phyloP scores from a whole-genome alignment of 2,888 invertebrate species.

The Enchytraeus crypticus region DNA sequence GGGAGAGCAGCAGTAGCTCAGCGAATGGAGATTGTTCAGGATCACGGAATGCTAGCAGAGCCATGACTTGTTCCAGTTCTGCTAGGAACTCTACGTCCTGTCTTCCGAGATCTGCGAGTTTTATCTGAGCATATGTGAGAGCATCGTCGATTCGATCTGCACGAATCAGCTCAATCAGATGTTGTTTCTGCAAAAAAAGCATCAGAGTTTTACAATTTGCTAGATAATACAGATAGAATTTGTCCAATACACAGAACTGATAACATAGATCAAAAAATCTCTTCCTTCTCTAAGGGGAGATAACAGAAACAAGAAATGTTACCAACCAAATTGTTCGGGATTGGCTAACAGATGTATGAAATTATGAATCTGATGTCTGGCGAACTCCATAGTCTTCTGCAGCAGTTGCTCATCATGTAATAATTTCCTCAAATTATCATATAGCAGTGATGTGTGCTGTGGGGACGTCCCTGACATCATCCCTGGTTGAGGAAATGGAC shows the following conservation, averaged over 20 bases:
- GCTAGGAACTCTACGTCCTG: neutral
- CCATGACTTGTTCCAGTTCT: neutral
- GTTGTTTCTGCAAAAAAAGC: neutral
- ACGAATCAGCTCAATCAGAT: neutral
- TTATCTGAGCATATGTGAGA: constrained; percentile 1
- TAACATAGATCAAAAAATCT: too few species aligned
- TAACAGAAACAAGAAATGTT: too few species aligned
- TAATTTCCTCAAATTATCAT: too few species aligned
- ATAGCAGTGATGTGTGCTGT: too few species aligned
- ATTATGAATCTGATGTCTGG: too few species aligned
- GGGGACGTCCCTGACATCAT: too few species aligned
- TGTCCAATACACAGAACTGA: too few species aligned
- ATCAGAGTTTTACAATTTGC: neutral
- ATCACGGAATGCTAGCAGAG: neutral
- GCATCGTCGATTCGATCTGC: neutral
- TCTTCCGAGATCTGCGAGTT: neutral
- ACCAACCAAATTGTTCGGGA: too few species aligned
- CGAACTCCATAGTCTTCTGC: too few species aligned
- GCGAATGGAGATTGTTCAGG: neutral
- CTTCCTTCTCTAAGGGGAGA: too few species aligned
- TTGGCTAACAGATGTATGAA: neutral
- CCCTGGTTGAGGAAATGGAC: too few species aligned
- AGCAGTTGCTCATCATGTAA: too few species aligned
- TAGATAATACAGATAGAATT: neutral
- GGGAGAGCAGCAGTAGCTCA: neutral